Evolutionary conservation across 2,888 invertebrate species (phyloP).

Genomic region (Priocnemis perturbator): DNA sequence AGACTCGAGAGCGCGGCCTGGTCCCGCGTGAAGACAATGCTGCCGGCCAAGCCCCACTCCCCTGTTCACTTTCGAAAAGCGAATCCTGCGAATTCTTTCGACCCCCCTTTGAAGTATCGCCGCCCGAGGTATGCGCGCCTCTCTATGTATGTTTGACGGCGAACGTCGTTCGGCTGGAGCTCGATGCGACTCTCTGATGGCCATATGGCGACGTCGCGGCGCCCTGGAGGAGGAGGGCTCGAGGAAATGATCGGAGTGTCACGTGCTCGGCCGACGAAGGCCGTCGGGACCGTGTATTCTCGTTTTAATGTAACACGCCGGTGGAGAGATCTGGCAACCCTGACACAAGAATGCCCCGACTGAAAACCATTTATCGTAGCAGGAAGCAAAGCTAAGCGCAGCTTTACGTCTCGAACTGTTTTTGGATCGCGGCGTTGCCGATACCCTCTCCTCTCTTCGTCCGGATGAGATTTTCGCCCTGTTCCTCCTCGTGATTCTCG

Average conservation of each 20-base stretch:
- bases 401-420: conserved; percentile 68
- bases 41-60: conserved; percentile 19
- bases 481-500: conserved; percentile 74
- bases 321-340: conserved; percentile 59
- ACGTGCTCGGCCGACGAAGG: conserved; percentile 12
- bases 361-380: conserved; percentile 69
- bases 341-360: conserved; percentile 61
- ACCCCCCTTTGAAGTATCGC: too few relatives aligned
- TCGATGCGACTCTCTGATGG: too few relatives aligned
- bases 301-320: conserved; percentile 25
- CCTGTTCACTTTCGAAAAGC: conserved; percentile 11
- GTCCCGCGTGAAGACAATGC: conserved; percentile 10
- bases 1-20: conserved; percentile 28
- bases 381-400: conserved; percentile 51
- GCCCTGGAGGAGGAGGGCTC: too few relatives aligned
- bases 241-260: too few relatives aligned
- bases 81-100: too few relatives aligned
- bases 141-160: too few relatives aligned
- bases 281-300: conserved; percentile 33
- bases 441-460: conserved; percentile 25
- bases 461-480: conserved; percentile 52
- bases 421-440: conserved; percentile 70
- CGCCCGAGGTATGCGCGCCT: too few relatives aligned
- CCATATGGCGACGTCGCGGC: too few relatives aligned
- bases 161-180: too few relatives aligned